Base-by-base conservation (phyloP, 1,140 invertebrate species). In the Drosophila bipectinata region DNA sequence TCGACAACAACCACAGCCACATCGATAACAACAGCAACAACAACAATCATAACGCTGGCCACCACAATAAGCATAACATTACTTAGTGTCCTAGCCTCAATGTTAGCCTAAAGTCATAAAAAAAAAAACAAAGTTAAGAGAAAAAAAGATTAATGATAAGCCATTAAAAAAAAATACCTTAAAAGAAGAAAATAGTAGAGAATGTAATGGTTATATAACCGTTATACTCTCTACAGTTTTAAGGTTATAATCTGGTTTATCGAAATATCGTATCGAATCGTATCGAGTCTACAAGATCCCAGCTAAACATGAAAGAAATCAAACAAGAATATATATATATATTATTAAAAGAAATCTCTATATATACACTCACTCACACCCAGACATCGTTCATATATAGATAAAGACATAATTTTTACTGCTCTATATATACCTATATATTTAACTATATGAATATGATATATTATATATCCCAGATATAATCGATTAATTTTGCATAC, bases 31-130 rank as follows among this genome's bases (percentile, higher is more conserved):
- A 84, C 79, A 74, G 63, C 69, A 69, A 74, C 81, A 72, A 90
- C 87, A 75, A 74, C 80, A 82, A 79, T 90, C 83, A 90, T 84
- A 72, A 62, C 77, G 85, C 73, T 87, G 77, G 77, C 83, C 81
- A 89, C 90, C 81, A 87, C 89, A 81, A 91, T 90, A 89, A 88
- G 90, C 90, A 84, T 88, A 80, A 91, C 87, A 85, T 78, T 91
- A 84, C 47, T 91, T 90, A 90, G 90, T 87, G 82, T 87, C 72
- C 77, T 91, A 90, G 84, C 84, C 77, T 73, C 85, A 77, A 87
- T 90, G 79, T 90, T 91, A 90, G 90, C 79, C 69, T 91, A 91
- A 91, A 79, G 39, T 24, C 6, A 6, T 24, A 61, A 49, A 52
- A 58, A 63, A 48, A 56, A 49, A 58, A 63, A 48, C 47, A 49